Evolutionary conservation across 2,888 invertebrate species (phyloP).

Genomic region (Phortica magna): DNA sequence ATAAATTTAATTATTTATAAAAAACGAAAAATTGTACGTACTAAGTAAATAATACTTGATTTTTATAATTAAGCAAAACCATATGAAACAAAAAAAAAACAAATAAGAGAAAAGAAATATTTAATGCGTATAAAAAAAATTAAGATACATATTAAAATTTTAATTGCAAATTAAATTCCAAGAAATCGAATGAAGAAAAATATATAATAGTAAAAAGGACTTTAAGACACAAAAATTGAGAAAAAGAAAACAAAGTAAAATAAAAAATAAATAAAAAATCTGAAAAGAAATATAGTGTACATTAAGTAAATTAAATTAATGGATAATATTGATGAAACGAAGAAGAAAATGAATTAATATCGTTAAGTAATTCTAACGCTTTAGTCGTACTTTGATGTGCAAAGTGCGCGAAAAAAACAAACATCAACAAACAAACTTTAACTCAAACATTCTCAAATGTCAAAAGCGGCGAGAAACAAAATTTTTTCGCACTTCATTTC

Average conservation of each 20-base stretch:
- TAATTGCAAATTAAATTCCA: constrained; percentile 52
- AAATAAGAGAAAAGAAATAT: constrained; percentile 18
- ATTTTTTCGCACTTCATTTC: constrained; percentile 1
- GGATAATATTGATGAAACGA: constrained; percentile 56
- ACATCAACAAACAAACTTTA: constrained; percentile 39
- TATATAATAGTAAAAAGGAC: constrained; percentile 2
- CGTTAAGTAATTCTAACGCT: constrained; percentile 33
- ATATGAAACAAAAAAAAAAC: constrained; percentile 37
- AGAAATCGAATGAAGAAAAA: constrained; percentile 41
- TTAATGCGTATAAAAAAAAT: constrained; percentile 39
- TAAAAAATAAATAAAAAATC: neutral
- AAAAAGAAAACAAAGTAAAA: constrained; percentile 2
- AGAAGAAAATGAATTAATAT: constrained; percentile 38
- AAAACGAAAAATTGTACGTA: constrained; percentile 16
- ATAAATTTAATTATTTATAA: constrained; percentile 28
- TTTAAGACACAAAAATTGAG: neutral
- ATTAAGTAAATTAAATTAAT: constrained; percentile 47
- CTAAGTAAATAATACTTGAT: constrained; percentile 21
- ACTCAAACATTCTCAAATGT: constrained; percentile 20
- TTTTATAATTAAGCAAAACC: constrained; percentile 25
- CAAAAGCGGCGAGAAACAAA: neutral
- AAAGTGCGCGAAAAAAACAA: constrained; percentile 29
- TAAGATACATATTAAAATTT: constrained; percentile 59
- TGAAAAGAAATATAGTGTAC: constrained; percentile 57
- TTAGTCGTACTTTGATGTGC: constrained; percentile 28